Conservation (phyloP, 2,113 vertebrate genomes). For the Macaca fascicularis region DNA sequence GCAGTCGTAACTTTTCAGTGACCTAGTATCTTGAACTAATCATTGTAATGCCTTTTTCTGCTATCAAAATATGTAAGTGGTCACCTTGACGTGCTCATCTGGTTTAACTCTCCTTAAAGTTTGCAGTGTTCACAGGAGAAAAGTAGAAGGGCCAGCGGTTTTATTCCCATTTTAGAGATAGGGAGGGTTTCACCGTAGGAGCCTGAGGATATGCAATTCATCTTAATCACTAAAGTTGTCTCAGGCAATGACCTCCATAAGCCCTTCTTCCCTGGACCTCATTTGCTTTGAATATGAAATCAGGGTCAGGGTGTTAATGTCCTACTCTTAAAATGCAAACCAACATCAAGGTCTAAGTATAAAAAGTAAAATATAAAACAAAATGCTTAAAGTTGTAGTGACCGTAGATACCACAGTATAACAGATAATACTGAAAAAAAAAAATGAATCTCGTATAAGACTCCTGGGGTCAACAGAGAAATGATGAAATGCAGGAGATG, state of each 20-base stretch:
- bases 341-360: constrained; percentile 39
- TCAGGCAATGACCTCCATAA: neutral
- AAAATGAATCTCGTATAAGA: neutral
- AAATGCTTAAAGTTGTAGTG: neutral
- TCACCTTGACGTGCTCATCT: neutral
- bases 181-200: neutral
- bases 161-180: constrained; percentile 39
- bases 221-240: constrained; percentile 23
- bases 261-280: constrained; percentile 47
- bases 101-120: neutral
- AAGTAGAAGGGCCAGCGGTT: neutral
- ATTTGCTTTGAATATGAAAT: constrained; percentile 70
- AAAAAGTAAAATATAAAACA: constrained; percentile 50
- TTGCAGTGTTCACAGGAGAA: neutral
- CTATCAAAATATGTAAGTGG: neutral
- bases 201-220: neutral
- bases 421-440: neutral
- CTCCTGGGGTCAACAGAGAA: neutral
- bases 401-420: neutral
- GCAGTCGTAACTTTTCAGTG: neutral
- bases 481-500: neutral
- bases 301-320: constrained; percentile 55
- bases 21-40: neutral
- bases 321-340: constrained; percentile 52
- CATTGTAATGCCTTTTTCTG: neutral